These are phyloP conservation scores for Poeciliopsis prolifica DNA, from an alignment of 2,113 vertebrate genomes.

Conservation along the genomic window DNA sequence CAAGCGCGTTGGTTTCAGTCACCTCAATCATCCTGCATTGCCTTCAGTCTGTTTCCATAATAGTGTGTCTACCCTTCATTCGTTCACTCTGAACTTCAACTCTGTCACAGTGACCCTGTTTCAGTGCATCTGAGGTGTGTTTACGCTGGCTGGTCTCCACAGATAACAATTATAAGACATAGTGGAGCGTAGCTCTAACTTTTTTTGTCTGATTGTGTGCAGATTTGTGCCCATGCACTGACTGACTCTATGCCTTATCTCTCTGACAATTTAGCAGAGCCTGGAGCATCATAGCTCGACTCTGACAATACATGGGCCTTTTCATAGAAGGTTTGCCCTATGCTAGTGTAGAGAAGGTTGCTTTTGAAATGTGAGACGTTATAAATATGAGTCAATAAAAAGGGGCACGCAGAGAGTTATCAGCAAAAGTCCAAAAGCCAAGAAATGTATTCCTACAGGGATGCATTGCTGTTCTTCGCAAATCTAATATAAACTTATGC, in stretches of 20 bases:
- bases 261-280: conserved; percentile 2
- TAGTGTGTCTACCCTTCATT: conserved; percentile 45
- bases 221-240: conserved; percentile 24
- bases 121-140: conserved; percentile 40
- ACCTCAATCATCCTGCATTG: conserved; percentile 50
- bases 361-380: background rate
- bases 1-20: conserved; percentile 38
- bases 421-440: background rate
- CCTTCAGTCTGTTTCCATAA: conserved; percentile 53
- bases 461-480: background rate
- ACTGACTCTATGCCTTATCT: conserved; percentile 10
- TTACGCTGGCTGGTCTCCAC: conserved; percentile 26
- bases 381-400: background rate
- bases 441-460: background rate
- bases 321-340: background rate
- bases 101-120: conserved; percentile 45
- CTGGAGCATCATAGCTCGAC: conserved; percentile 6
- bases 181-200: background rate
- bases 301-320: background rate
- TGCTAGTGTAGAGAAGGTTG: background rate
- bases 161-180: conserved; percentile 10
- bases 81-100: conserved; percentile 36
- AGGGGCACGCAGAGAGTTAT: background rate
- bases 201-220: conserved; percentile 4
- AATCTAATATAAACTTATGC: background rate